These are phyloP conservation scores for Thymelicus sylvestris DNA, from an alignment of 2,888 invertebrate genomes.

Conservation along the genomic window DNA sequence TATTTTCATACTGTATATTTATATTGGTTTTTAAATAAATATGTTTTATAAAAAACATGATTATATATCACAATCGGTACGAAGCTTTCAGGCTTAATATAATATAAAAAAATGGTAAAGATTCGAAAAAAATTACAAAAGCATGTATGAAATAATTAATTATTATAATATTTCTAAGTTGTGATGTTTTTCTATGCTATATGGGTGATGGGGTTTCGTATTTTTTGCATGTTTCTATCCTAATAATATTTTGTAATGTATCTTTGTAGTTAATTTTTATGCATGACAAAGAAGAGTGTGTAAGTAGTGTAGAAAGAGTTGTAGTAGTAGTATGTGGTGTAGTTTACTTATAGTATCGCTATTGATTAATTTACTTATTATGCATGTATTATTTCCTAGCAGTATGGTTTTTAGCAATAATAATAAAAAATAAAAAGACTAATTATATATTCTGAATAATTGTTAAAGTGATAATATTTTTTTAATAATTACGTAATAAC, in stretches of 20 bases:
- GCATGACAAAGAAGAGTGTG: background rate
- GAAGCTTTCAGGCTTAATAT: slow-evolving; percentile 76
- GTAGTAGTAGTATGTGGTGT: background rate
- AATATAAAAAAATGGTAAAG: background rate
- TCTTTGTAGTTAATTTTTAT: background rate
- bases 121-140: slow-evolving; percentile 48
- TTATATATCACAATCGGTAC: slow-evolving; percentile 74
- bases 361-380: too few species aligned
- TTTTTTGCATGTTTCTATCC: slow-evolving; percentile 48
- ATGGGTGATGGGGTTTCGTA: slow-evolving; percentile 61
- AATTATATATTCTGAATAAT: too few species aligned
- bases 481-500: too few species aligned
- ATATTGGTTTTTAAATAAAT: slow-evolving; percentile 60
- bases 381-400: too few species aligned
- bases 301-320: background rate
- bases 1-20: slow-evolving; percentile 53
- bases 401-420: too few species aligned
- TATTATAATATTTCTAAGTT: background rate
- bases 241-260: background rate
- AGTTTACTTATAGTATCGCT: too few species aligned
- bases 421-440: too few species aligned
- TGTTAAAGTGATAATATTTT: too few species aligned
- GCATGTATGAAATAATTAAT: slow-evolving; percentile 76
- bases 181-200: background rate
- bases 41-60: slow-evolving; percentile 48